These are phyloP conservation scores for Ceriagrion tenellum DNA, from an alignment of 2,888 invertebrate species.

Conservation along the genomic window DNA sequence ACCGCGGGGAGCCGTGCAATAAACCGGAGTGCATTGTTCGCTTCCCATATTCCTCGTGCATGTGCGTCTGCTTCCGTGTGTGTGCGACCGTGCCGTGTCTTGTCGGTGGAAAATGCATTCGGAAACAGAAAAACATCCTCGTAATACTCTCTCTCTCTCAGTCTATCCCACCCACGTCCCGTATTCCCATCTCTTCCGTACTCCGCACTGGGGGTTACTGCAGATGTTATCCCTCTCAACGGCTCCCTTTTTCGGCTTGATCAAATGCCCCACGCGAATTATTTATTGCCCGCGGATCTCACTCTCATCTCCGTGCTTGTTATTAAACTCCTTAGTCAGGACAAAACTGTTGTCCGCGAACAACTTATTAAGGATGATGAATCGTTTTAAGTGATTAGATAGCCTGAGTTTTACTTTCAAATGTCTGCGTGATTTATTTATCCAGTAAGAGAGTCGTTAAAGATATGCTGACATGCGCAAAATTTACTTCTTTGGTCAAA, in stretches of 20 bases:
- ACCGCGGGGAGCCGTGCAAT: background rate
- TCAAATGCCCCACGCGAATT: background rate
- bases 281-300: background rate
- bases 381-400: background rate
- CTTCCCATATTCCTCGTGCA: background rate
- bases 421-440: background rate
- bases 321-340: background rate
- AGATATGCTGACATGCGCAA: too few species aligned
- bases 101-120: conserved; percentile 9
- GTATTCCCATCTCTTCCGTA: background rate
- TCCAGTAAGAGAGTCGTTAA: background rate
- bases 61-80: background rate
- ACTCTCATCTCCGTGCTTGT: background rate
- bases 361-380: background rate
- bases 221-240: background rate
- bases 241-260: conserved; percentile 12
- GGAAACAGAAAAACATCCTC: conserved; percentile 1
- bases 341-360: conserved; percentile 2
- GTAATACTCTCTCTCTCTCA: too few species aligned
- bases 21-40: conserved; percentile 14
- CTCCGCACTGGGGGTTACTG: background rate
- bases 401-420: background rate
- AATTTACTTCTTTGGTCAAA: too few species aligned
- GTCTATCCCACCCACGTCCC: background rate
- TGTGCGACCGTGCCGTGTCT: background rate